Conservation (phyloP, 2,113 vertebrate genomes). For the Puma concolor region DNA sequence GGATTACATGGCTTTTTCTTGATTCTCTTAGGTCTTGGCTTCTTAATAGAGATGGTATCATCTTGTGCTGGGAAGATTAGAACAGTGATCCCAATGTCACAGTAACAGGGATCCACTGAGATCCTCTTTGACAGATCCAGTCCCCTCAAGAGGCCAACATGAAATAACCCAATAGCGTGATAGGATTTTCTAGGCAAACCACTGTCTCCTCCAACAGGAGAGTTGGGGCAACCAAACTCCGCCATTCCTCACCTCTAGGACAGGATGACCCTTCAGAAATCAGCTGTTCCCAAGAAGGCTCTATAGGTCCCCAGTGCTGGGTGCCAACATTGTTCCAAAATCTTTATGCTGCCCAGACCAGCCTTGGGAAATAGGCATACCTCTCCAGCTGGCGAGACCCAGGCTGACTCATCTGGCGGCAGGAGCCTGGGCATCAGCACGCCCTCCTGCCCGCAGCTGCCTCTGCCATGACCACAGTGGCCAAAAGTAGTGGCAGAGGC, state of each 20-base stretch:
- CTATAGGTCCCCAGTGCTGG: conserved; percentile 58
- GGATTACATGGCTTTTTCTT: neutral
- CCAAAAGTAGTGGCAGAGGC: conserved; percentile 36
- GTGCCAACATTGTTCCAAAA: conserved; percentile 56
- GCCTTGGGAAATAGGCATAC: neutral
- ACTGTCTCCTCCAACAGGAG: neutral
- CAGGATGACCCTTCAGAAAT: neutral
- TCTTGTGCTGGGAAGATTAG: neutral
- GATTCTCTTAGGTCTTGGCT: neutral
- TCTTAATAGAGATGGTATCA: neutral
- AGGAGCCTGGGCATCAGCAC: neutral
- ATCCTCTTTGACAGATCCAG: neutral
- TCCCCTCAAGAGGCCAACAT: neutral
- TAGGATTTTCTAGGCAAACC: neutral
- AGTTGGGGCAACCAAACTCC: neutral
- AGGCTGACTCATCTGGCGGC: conserved; percentile 80
- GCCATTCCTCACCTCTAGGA: neutral
- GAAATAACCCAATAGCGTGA: neutral
- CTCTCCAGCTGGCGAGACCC: conserved; percentile 73
- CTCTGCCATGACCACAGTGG: neutral
- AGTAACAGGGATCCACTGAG: neutral
- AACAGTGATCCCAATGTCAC: neutral
- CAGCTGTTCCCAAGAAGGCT: neutral
- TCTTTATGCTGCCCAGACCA: conserved; percentile 49
- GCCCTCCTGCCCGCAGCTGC: conserved; percentile 50